Base-by-base conservation (phyloP, 2,113 vertebrate genomes). In the Neoarius graeffei region DNA sequence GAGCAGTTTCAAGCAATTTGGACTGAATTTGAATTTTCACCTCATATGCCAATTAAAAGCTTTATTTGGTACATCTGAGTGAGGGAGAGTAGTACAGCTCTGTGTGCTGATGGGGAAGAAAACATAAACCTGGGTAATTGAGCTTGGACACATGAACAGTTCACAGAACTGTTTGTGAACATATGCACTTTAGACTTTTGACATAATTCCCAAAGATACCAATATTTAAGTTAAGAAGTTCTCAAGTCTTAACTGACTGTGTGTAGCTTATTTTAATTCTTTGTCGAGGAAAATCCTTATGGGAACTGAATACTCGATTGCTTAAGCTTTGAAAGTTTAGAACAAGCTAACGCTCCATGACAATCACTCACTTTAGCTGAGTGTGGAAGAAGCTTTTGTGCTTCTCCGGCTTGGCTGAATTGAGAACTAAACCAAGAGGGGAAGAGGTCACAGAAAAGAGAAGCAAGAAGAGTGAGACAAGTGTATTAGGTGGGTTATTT, bases 371-470 rank as follows among this genome's bases (percentile, higher is more conserved):
- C 76, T 91, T 89, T 73, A 81, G 83, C 85, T 87, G 82, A 88
- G 52, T 35, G 77, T 42, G n/a, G 83, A 74, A 83, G 83, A 89
- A 83, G 86, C 83, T 89, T 90, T 91, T 91, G 87, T 90, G 83
- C 52, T 66, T 57, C 84, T 67, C 77, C 62, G 85, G 88, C 66
- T 71, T 85, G 57, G 27, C 85, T 85, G 81, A 83, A 73, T 83
- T 82, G 50, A 73, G 27, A 79, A 71, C 77, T 88, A 87, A 89
- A 89, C 59, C 60, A n/a, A 54, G 82, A 88, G 86, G 77, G 84
- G 62, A 83, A 85, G 80, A 79, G 86, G 86, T 90, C 88, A 90
- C 11, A 2, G 79, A 48, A 81, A 91, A 89, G 60, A 87, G 67
- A 84, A 79, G 77, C 60, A 15, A 56, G 52, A 80, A 52, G 76